Evolutionary conservation across 2,888 invertebrate genomes (phyloP).

Genomic region (Oxyscelio sp.): DNA sequence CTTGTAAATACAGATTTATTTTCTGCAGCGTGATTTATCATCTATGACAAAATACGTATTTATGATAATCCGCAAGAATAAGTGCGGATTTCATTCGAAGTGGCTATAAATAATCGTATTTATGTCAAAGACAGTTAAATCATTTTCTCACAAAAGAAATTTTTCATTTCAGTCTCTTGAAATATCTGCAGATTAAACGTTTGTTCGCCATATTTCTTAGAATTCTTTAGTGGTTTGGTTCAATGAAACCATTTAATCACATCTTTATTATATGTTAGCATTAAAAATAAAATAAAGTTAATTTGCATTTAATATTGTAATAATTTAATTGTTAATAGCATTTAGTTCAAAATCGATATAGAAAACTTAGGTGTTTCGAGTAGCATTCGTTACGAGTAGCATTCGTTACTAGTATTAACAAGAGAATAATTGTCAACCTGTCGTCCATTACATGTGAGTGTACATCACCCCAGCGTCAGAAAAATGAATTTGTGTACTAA

Average conservation of each 20-base stretch:
- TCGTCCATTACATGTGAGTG: too few species aligned
- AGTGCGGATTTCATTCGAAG: constrained; percentile 35
- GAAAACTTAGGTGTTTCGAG: too few species aligned
- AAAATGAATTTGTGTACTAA: too few species aligned
- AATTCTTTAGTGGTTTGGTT: neutral
- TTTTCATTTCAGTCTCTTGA: neutral
- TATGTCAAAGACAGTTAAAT: constrained; percentile 25
- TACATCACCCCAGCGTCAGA: too few species aligned
- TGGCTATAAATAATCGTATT: constrained; percentile 49
- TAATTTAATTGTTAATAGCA: too few species aligned
- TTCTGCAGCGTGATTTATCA: constrained; percentile 28
- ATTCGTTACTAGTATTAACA: too few species aligned
- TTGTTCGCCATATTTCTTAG: neutral
- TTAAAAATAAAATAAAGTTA: neutral
- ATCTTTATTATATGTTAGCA: neutral
- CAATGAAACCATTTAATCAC: neutral
- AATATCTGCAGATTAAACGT: constrained; percentile 20
- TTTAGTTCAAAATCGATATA: too few species aligned
- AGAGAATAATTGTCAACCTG: too few species aligned
- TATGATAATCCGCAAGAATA: constrained; percentile 47
- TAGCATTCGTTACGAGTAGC: too few species aligned
- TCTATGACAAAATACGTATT: constrained; percentile 35
- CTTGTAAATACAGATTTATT: constrained; percentile 43
- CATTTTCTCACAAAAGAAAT: constrained; percentile 33
- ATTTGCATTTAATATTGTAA: too few species aligned